Evolutionary conservation across 2,797 vertebrate species (phyloP), one percentile per base, ranked within the genome.

Genomic region (Oceanodroma leucorhoa): DNA sequence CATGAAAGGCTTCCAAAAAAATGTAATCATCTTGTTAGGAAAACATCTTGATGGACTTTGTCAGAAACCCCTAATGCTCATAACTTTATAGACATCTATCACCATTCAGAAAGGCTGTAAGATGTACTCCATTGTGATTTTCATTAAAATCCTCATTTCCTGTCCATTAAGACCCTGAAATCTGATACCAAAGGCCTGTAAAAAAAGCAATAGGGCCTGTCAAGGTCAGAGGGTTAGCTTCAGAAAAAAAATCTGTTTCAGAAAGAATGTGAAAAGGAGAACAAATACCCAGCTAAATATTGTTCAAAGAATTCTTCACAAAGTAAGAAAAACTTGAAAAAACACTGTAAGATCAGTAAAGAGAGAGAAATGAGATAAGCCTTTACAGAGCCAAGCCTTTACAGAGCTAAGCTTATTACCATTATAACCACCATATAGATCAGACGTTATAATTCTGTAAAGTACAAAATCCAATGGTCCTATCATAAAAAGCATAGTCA

Each of bases 1-100:
- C 48, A 51, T 60, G 61, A 95, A 89, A 73, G 16, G 9, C 55
- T 95, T 73, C 64, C 48, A 84, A 94, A 88, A 36, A 85, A 90
- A 72, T 83, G 26, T 89, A 83, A 96, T 96, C 76, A 57, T 46
- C 55, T 54, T 76, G 19, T 72, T 40, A 72, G 34, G 55, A 66
- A 54, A 85, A 65, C 7, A 18, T 62, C 38, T 27, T 69, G 41
- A 84, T 34, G 7, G 38, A 41, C 40, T 45, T 71, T 79, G 34
- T 61, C 70, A 87, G 53, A 81, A 90, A 71, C 6, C 9, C 5
- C 8, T 73, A 60, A 67, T 87, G n/a, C 7, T 78, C 15, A 23
- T 66, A 62, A 50, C 10, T 78, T 83, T 67, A n/a, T 21, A 67
- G 60, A 71, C 3, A 76, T 43, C 41, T 51, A 40, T 51, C 34